Base-by-base conservation (phyloP, 2,888 invertebrate genomes). In the Myopa tessellatipennis region DNA sequence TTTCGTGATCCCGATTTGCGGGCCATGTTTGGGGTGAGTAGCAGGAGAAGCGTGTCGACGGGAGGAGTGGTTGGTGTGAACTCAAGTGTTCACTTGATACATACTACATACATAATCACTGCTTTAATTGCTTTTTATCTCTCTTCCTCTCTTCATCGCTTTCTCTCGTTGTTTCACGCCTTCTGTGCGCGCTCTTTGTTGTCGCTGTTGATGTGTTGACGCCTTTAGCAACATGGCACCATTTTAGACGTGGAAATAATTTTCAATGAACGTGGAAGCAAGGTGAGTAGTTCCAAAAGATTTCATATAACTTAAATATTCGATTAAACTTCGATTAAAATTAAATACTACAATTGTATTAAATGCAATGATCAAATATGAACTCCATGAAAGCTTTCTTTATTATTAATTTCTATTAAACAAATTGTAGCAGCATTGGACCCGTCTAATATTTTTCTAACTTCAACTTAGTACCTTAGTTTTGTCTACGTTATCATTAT, bases 191-290 rank as follows among this genome's bases (percentile, higher is more conserved):
- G 10, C 45, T n/a, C 14, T 55, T 10, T 55, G 16, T 55, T 2
- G 55, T 79, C 72, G 74, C 34, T 65, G 77, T 74, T 79, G 79
- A 80, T 72, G 74, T 58, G 50, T 71, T 63, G 77, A 7, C 74
- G 79, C 79, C 82, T 80, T 72, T 82, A 98, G 97, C 98, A 98
- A 95, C 99, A 96, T 92, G 99, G 99, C 90, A 94, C 95, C 88
- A 99, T 99, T 90, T 93, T 98, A 90, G 99, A 99, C 92, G 99
- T 98, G 91, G 99, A 99, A 94, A 99, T 99, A 88, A 99, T 99
- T 90, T 99, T 99, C 93, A 99, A 99, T 91, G 99, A 99, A 92
- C 93, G 99, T 85, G 99, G 99, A 90, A 98, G 98, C 86, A 99
- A 99, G 97, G 99, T 99, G 95, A 94, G 96, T 90, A 55, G 5